Conservation (phyloP, 1,140 invertebrate genomes). For the Oryctes rhinoceros region DNA sequence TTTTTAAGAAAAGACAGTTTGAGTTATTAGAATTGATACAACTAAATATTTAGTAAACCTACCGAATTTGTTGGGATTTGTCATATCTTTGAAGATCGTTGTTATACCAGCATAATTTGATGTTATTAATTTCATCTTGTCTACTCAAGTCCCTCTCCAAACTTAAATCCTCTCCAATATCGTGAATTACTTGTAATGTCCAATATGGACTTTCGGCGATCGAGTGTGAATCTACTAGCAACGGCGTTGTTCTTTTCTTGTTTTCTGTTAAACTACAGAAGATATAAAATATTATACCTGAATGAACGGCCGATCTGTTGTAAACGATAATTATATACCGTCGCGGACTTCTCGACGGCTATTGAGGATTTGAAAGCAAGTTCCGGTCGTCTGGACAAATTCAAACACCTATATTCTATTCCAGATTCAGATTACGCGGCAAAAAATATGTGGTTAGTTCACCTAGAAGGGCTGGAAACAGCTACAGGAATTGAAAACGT, state of each 20-base stretch:
- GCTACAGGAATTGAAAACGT: no score
- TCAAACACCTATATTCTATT: no score
- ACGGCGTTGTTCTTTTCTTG: background rate
- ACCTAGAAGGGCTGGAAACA: no score
- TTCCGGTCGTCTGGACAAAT: no score
- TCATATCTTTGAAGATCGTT: slow-evolving; percentile 21
- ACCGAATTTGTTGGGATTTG: slow-evolving; percentile 30
- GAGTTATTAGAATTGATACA: background rate
- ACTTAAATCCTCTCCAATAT: slow-evolving; percentile 16
- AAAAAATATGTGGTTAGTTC: no score
- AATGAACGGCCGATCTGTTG: no score
- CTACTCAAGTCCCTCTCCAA: slow-evolving; percentile 16
- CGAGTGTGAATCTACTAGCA: background rate
- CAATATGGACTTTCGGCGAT: slow-evolving; percentile 10
- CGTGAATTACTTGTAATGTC: slow-evolving; percentile 33
- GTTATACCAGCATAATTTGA: slow-evolving; percentile 37
- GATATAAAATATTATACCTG: no score
- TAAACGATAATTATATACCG: no score
- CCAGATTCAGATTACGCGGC: no score
- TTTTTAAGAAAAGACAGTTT: background rate
- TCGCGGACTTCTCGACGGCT: no score
- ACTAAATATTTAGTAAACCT: background rate
- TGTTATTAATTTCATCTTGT: slow-evolving; percentile 40
- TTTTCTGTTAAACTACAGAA: background rate
- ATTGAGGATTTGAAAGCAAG: no score